Percentiles rank a stretch among this genome's conserved stretches.
phyloP scores from a whole-genome alignment of 1,140 invertebrate genomes.

The Drosophila pectinifera region DNA sequence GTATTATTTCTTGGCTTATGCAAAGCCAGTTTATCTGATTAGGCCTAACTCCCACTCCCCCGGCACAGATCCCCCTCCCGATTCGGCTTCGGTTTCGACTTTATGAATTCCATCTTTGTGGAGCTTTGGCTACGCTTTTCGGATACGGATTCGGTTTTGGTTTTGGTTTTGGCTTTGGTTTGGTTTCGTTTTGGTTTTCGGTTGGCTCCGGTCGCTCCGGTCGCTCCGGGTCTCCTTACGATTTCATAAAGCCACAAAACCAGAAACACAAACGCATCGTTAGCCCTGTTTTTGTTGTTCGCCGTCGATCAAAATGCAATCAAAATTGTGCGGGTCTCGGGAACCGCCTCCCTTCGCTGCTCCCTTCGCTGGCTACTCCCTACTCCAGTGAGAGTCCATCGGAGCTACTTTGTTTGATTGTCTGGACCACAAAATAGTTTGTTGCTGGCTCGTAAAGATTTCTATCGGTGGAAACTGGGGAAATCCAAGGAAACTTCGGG shows the following conservation, averaged over 20 bases:
- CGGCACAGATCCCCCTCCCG: conserved; percentile 12
- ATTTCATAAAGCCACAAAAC: conserved; percentile 62
- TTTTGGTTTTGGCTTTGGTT: conserved; percentile 45
- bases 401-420: conserved; percentile 60
- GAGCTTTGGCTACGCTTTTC: conserved; percentile 69
- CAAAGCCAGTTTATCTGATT: conserved; percentile 58
- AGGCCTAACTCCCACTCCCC: conserved; percentile 28
- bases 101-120: conserved; percentile 65
- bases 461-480: conserved; percentile 37
- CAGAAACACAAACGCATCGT: conserved; percentile 58
- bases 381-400: no score
- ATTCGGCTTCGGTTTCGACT: conserved; percentile 49
- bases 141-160: conserved; percentile 34
- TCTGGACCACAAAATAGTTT: conserved; percentile 68
- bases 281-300: conserved; percentile 63
- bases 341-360: conserved; percentile 6
- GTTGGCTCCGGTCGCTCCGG: conserved; percentile 37
- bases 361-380: no score
- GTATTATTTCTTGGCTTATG: conserved; percentile 47
- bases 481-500: conserved; percentile 23
- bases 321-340: conserved; percentile 68
- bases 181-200: conserved; percentile 36
- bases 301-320: conserved; percentile 82
- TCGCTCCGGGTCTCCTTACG: conserved; percentile 42
- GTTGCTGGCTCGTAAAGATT: conserved; percentile 69